Conservation (phyloP, 2,888 invertebrate species). For the Drosophila ustulata region DNA sequence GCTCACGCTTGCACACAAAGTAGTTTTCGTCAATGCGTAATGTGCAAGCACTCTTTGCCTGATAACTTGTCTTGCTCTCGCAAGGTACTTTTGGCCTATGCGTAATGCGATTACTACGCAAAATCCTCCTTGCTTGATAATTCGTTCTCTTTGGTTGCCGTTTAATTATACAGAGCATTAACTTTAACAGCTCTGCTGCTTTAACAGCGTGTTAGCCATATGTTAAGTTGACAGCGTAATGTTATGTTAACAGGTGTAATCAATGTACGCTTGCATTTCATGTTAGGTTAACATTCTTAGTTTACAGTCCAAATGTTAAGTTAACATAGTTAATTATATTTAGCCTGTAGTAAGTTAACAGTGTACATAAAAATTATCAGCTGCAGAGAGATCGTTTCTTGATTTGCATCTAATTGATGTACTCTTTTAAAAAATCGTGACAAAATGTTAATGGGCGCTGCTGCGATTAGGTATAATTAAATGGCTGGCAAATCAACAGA, state of each 20-base stretch:
- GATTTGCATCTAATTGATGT: slow-evolving; percentile 1
- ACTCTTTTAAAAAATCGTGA: slow-evolving; percentile 4
- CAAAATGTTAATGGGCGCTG: slow-evolving; percentile 4
- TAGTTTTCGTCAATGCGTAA: neutral
- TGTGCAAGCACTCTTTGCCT: neutral
- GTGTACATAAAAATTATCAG: neutral
- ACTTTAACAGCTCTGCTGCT: neutral
- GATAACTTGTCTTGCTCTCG: neutral
- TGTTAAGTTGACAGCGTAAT: neutral
- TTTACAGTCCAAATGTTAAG: no score
- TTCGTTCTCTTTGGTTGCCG: neutral
- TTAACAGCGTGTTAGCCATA: neutral
- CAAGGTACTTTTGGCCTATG: neutral
- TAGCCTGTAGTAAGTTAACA: no score
- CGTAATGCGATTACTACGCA: no score
- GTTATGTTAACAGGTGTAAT: no score
- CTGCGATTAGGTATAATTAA: slow-evolving; percentile 13
- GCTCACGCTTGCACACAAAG: neutral
- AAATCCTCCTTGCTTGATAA: neutral
- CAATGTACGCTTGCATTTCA: neutral
- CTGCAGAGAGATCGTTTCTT: slow-evolving; percentile 2
- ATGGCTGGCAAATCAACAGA: slow-evolving; percentile 14
- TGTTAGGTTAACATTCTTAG: neutral
- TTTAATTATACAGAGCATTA: neutral
- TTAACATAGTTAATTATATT: no score